Conservation (phyloP, 2,888 invertebrate species). For the Epinotia nisella region DNA sequence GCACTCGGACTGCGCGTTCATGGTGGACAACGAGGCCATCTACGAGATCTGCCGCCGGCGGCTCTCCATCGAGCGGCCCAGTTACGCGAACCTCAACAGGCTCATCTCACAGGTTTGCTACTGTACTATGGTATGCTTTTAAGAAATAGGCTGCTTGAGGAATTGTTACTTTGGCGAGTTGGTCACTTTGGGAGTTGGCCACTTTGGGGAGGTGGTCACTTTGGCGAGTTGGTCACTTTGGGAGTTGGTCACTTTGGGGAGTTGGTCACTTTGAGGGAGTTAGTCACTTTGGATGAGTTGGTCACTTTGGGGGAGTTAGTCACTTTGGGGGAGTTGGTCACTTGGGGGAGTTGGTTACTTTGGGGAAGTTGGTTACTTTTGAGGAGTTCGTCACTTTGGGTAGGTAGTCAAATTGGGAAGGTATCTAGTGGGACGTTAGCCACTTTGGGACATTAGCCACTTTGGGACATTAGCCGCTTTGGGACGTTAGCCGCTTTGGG, state of each 20-base stretch:
- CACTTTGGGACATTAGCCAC: neutral
- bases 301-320: neutral
- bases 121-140: too few relatives aligned
- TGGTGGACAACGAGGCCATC: conserved; percentile 98
- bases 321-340: too few relatives aligned
- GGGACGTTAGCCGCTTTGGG: too few relatives aligned
- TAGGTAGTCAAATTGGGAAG: too few relatives aligned
- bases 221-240: too few relatives aligned
- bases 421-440: neutral
- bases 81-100: conserved; percentile 93
- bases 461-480: neutral
- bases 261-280: too few relatives aligned
- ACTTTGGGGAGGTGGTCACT: too few relatives aligned
- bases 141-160: too few relatives aligned
- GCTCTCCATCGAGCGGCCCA: conserved; percentile 92
- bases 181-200: neutral
- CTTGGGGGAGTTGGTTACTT: too few relatives aligned
- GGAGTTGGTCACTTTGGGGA: too few relatives aligned
- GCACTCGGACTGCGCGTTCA: conserved; percentile 96
- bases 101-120: conserved; percentile 89
- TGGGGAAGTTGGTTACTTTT: neutral
- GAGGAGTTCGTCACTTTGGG: neutral
- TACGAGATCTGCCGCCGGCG: conserved; percentile 95
- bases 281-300: too few relatives aligned
- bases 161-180: neutral